Evolutionary conservation across 2,888 invertebrate genomes (phyloP).

Genomic region (Mayetiola destructor): DNA sequence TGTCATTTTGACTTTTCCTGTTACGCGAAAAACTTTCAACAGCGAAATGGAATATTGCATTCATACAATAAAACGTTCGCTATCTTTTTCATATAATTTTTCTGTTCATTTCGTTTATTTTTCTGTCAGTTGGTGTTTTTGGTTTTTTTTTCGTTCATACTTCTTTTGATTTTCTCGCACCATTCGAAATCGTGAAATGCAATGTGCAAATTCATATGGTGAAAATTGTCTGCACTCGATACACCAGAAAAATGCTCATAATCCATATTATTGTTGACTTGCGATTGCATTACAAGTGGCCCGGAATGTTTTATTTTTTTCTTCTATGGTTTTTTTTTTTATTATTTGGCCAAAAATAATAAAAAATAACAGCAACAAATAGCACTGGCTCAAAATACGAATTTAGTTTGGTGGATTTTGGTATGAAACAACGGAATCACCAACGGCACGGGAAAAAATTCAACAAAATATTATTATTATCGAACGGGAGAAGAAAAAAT

Average conservation of each 20-base stretch:
- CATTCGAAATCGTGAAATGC: no score
- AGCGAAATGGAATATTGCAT: neutral
- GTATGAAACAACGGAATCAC: neutral
- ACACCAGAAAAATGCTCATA: no score
- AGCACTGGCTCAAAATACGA: no score
- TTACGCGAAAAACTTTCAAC: neutral
- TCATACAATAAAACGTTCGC: neutral
- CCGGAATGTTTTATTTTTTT: no score
- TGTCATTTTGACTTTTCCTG: constrained; percentile 3
- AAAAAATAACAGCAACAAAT: neutral
- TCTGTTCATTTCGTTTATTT: no score
- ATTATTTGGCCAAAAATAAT: neutral
- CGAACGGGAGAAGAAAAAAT: neutral
- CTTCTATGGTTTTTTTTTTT: neutral
- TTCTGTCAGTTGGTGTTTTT: no score
- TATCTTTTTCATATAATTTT: neutral
- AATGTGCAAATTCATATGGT: no score
- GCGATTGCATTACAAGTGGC: no score
- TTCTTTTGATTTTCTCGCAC: no score
- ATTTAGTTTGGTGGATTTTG: no score
- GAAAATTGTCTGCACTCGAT: no score
- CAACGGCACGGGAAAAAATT: neutral
- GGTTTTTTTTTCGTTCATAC: neutral
- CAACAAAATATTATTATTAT: neutral
- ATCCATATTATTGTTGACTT: no score